Evolutionary conservation across 2,888 invertebrate genomes (phyloP).

Genomic region (Torymus aiolomorphi): DNA sequence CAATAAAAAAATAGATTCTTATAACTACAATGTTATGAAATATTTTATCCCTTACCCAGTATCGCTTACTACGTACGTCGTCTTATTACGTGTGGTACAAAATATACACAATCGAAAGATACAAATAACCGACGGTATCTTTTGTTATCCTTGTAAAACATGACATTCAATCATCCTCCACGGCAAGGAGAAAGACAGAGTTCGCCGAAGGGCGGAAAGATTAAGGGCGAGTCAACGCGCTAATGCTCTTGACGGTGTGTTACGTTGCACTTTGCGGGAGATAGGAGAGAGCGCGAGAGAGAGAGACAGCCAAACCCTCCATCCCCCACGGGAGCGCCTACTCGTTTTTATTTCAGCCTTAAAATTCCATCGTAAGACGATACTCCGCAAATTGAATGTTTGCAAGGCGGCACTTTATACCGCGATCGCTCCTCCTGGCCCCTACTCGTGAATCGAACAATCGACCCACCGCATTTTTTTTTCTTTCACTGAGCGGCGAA

Average conservation of each 20-base stretch:
- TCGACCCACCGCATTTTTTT: background rate
- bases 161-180: conserved; percentile 53
- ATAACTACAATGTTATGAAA: no score
- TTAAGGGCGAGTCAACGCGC: conserved; percentile 51
- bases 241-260: conserved; percentile 50
- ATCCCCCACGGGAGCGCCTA: conserved; percentile 11
- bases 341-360: conserved; percentile 58
- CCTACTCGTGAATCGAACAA: conserved; percentile 27
- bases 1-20: no score
- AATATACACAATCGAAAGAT: conserved; percentile 1
- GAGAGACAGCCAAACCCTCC: background rate
- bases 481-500: no score
- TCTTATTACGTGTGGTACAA: no score
- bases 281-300: background rate
- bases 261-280: conserved; percentile 49
- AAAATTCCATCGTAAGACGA: conserved; percentile 70
- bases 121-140: conserved; percentile 21
- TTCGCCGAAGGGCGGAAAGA: conserved; percentile 34
- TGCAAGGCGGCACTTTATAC: conserved; percentile 61
- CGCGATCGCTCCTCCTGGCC: conserved; percentile 52
- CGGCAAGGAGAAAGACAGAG: conserved; percentile 13
- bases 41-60: no score
- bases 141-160: conserved; percentile 55
- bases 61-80: no score
- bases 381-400: conserved; percentile 72